A percentile compares a stretch with the other conserved stretches of the same genome.
Evolutionary conservation across 2,888 invertebrate genomes (phyloP).

Genomic region (Lasioglossum oenotherae): DNA sequence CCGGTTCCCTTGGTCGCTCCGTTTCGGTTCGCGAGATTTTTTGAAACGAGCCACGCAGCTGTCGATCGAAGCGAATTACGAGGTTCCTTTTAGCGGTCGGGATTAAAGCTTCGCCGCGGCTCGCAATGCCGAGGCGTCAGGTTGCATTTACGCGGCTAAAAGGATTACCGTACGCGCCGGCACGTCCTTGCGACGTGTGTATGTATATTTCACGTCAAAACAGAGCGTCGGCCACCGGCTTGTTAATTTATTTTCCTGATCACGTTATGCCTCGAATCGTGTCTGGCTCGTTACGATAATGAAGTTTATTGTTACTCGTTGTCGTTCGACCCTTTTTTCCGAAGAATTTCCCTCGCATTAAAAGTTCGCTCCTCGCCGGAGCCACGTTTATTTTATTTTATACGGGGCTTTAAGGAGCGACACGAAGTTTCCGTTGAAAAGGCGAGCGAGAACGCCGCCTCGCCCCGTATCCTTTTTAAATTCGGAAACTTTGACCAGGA

Average conservation of each 20-base stretch:
- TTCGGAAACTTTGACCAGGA: slow-evolving; percentile 28
- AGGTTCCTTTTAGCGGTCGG: slow-evolving; percentile 8
- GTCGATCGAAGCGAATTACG: slow-evolving; percentile 12
- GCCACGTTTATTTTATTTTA: background rate
- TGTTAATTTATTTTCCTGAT: slow-evolving; percentile 28
- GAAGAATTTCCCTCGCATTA: background rate
- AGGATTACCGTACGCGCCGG: slow-evolving; percentile 23
- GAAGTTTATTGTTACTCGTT: slow-evolving; percentile 27
- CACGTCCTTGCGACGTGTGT: background rate
- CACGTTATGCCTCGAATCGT: background rate
- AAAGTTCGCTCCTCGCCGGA: background rate
- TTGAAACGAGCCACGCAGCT: background rate
- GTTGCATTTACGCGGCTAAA: slow-evolving; percentile 29
- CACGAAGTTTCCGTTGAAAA: background rate
- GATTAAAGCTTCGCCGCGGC: slow-evolving; percentile 14
- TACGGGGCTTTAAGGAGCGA: background rate
- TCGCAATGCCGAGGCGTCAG: background rate
- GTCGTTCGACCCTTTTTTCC: background rate
- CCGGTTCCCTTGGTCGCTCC: background rate
- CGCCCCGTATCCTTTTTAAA: slow-evolving; percentile 10
- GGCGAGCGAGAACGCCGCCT: background rate
- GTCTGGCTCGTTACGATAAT: slow-evolving; percentile 18
- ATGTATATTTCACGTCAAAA: slow-evolving; percentile 7
- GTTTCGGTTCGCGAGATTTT: slow-evolving; percentile 10
- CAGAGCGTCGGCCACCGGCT: background rate